phyloP scores from a whole-genome alignment of 2,888 invertebrate genomes.

The Yponomeuta sedellus region DNA sequence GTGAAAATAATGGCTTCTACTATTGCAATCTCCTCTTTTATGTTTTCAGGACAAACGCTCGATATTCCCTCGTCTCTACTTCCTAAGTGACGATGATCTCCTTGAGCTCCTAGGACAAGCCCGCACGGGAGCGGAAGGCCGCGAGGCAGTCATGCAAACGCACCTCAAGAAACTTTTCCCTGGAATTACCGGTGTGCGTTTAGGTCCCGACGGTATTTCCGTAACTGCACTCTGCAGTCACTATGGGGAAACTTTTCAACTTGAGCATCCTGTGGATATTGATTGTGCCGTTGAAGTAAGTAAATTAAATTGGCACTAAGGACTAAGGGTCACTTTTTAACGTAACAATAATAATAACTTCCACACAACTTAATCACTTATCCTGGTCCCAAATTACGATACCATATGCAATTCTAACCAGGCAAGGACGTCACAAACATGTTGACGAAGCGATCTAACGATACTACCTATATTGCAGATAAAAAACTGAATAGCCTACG shows the following conservation, averaged over 20 bases:
- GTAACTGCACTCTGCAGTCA: conserved; percentile 85
- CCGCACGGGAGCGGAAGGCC: conserved; percentile 78
- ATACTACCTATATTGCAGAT: too few relatives aligned
- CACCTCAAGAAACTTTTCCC: conserved; percentile 98
- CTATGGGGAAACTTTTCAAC: conserved; percentile 83
- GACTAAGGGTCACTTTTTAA: neutral
- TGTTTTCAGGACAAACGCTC: conserved; percentile 89
- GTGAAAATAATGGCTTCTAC: neutral
- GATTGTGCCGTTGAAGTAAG: conserved; percentile 85
- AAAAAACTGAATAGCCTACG: too few relatives aligned
- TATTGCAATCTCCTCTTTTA: neutral
- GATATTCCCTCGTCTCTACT: conserved; percentile 96
- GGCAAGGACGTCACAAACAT: too few relatives aligned
- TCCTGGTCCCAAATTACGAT: too few relatives aligned
- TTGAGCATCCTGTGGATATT: conserved; percentile 82
- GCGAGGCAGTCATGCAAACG: conserved; percentile 89
- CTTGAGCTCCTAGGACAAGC: conserved; percentile 96
- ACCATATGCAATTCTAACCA: too few relatives aligned
- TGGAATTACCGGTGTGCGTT: conserved; percentile 87
- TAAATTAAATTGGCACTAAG: neutral
- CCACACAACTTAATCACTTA: too few relatives aligned
- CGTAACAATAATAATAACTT: too few relatives aligned
- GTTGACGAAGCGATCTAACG: too few relatives aligned
- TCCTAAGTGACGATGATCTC: conserved; percentile 98
- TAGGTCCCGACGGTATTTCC: conserved; percentile 70